These are phyloP conservation scores for Chromoteleia sp. DNA, from an alignment of 2,888 invertebrate species.

Conservation along the genomic window DNA sequence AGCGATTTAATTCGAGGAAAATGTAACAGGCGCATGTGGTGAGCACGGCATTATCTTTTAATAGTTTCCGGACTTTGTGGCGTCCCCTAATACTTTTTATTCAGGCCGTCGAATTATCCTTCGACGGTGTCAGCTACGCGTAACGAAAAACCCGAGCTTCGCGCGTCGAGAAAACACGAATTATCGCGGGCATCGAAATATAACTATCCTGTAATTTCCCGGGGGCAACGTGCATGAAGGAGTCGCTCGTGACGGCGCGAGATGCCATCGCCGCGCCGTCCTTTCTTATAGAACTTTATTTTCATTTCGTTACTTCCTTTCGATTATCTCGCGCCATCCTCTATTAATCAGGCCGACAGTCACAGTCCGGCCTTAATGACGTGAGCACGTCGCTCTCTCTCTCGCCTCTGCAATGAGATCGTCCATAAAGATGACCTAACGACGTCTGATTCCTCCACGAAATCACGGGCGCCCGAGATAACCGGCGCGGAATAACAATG, in stretches of 20 bases:
- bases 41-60: conserved; percentile 70
- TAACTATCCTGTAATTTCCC: conserved; percentile 73
- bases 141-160: conserved; percentile 70
- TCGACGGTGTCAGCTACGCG: conserved; percentile 73
- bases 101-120: conserved; percentile 70
- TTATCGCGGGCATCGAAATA: conserved; percentile 75
- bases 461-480: conserved; percentile 69
- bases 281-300: conserved; percentile 76
- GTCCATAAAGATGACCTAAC: conserved; percentile 82
- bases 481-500: conserved; percentile 57
- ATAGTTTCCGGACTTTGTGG: conserved; percentile 72
- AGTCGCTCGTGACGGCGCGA: conserved; percentile 71
- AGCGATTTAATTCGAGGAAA: conserved; percentile 71
- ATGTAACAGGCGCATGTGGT: conserved; percentile 60
- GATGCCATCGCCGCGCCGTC: conserved; percentile 76
- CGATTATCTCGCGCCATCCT: conserved; percentile 83
- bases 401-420: conserved; percentile 78
- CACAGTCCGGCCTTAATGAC: conserved; percentile 82
- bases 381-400: conserved; percentile 75
- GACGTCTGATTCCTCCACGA: conserved; percentile 78
- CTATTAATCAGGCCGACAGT: conserved; percentile 84
- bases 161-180: conserved; percentile 73
- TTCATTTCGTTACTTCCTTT: conserved; percentile 83
- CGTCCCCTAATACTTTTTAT: conserved; percentile 71
- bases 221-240: conserved; percentile 69